phyloP scores from a whole-genome alignment of 2,888 invertebrate species.

The Gymnocheta viridis region DNA sequence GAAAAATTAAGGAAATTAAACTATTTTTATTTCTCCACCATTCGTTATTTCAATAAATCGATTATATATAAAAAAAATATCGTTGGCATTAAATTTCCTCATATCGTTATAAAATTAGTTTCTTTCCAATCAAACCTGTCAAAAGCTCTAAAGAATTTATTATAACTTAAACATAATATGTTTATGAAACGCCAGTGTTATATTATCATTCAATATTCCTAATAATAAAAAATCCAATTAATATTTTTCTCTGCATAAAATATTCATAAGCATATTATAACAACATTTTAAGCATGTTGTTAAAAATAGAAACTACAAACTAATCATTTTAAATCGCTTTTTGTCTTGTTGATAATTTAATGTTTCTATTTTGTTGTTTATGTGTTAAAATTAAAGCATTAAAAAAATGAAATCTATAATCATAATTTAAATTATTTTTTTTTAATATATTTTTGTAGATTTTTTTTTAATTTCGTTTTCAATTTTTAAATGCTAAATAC shows the following conservation, averaged over 20 bases:
- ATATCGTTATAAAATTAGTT: too few relatives aligned
- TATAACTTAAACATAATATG: too few relatives aligned
- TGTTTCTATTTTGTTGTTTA: not conserved
- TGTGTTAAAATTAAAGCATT: constrained; percentile 39
- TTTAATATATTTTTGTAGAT: not conserved
- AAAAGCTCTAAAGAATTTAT: too few relatives aligned
- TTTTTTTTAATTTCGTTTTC: too few relatives aligned
- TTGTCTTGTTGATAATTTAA: not conserved
- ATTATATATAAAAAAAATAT: too few relatives aligned
- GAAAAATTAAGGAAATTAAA: too few relatives aligned
- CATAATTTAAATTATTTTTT: not conserved
- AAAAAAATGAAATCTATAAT: constrained; percentile 11
- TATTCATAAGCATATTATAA: not conserved
- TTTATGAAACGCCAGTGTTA: too few relatives aligned
- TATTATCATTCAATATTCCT: too few relatives aligned
- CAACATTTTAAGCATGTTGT: not conserved
- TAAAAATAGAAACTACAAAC: constrained; percentile 12
- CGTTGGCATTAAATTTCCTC: too few relatives aligned
- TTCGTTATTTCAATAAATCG: too few relatives aligned
- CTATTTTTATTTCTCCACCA: too few relatives aligned
- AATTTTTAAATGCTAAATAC: constrained; percentile 41
- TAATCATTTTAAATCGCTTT: constrained; percentile 10
- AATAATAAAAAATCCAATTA: not conserved
- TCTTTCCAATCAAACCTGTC: too few relatives aligned
- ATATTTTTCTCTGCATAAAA: not conserved